Percentiles rank a stretch among this genome's conserved stretches.
phyloP scores from a whole-genome alignment of 1,140 invertebrate species.

The Orchesella cincta region DNA sequence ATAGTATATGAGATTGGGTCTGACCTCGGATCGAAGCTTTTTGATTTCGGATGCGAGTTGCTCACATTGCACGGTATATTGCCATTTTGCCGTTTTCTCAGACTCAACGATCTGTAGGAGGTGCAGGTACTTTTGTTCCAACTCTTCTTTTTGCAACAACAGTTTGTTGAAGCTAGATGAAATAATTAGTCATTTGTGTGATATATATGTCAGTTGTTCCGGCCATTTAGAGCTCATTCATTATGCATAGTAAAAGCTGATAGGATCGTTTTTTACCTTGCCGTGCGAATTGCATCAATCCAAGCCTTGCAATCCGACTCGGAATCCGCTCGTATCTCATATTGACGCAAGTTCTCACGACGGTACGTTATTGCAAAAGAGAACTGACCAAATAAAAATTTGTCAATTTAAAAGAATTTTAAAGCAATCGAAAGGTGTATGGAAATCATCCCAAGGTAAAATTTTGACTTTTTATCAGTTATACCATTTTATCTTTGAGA shows the following conservation, averaged over 20 bases:
- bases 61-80: conserved; percentile 89
- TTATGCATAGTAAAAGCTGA: too few relatives aligned
- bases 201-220: not conserved
- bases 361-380: conserved; percentile 88
- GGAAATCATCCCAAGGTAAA: too few relatives aligned
- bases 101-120: conserved; percentile 86
- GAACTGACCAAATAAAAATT: conserved; percentile 67
- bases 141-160: conserved; percentile 83
- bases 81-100: conserved; percentile 89
- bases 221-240: too few relatives aligned
- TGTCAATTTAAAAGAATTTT: not conserved
- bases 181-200: not conserved
- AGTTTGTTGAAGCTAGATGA: conserved; percentile 84
- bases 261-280: conserved; percentile 66
- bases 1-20: not conserved
- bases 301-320: conserved; percentile 85
- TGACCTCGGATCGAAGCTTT: conserved; percentile 83
- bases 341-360: conserved; percentile 80
- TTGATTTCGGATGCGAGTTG: conserved; percentile 85
- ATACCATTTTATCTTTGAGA: conserved; percentile 63
- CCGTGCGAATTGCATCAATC: conserved; percentile 84
- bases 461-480: too few relatives aligned
- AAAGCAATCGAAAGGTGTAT: too few relatives aligned
- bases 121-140: conserved; percentile 91
- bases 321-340: conserved; percentile 78